These are phyloP conservation scores for Erynnis tages DNA, from an alignment of 2,888 invertebrate genomes.

Conservation along the genomic window DNA sequence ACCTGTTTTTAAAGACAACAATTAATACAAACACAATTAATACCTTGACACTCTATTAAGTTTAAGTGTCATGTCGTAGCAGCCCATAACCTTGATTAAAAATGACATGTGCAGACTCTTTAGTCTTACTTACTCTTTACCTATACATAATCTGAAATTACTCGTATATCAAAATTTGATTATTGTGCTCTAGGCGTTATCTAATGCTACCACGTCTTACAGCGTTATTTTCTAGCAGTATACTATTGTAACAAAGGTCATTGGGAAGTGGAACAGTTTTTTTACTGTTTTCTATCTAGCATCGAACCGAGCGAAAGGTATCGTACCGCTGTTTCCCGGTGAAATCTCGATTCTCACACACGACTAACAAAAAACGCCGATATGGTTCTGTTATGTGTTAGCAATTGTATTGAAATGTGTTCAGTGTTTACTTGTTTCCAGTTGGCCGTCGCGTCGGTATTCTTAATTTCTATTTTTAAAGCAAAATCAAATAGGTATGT, in stretches of 20 bases:
- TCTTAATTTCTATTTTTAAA: no score
- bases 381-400: constrained; percentile 50
- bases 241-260: constrained; percentile 69
- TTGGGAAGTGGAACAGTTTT: constrained; percentile 71
- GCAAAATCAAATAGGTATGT: no score
- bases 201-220: neutral
- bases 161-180: constrained; percentile 1
- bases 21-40: no score
- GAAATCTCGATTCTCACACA: constrained; percentile 76
- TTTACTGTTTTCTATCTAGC: constrained; percentile 64
- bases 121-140: no score
- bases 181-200: neutral
- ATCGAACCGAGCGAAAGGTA: constrained; percentile 76
- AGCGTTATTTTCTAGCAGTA: constrained; percentile 30
- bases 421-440: constrained; percentile 10
- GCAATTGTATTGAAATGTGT: constrained; percentile 67
- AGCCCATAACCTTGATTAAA: no score
- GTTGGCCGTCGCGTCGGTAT: constrained; percentile 1
- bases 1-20: no score
- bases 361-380: constrained; percentile 59
- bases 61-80: no score
- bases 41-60: no score
- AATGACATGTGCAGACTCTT: no score
- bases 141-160: no score
- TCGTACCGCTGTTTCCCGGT: constrained; percentile 66